Evolutionary conservation across 2,113 vertebrate genomes (phyloP).

Genomic region (Percopsis transmontana): DNA sequence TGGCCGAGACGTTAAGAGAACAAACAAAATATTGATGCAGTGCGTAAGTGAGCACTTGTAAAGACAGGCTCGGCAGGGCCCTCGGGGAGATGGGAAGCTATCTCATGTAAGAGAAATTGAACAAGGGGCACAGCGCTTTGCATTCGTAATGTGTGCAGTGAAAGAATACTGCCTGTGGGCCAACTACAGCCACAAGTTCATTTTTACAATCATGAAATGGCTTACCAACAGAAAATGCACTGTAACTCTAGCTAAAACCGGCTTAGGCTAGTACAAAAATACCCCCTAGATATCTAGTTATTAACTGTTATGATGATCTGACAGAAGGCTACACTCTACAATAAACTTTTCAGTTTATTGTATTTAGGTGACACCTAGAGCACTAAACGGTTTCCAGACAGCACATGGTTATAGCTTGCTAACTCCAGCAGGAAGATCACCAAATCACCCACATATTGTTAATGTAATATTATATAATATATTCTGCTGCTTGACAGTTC

Average conservation of each 20-base stretch:
- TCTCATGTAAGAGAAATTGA: slow-evolving; percentile 51
- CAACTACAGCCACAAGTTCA: slow-evolving; percentile 30
- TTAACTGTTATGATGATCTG: no score
- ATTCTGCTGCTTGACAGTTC: no score
- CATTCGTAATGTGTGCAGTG: slow-evolving; percentile 46
- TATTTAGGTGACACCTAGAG: no score
- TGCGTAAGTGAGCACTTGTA: slow-evolving; percentile 19
- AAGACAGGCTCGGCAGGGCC: slow-evolving; percentile 15
- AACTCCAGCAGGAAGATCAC: no score
- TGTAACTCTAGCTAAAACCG: slow-evolving; percentile 23
- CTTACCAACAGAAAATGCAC: slow-evolving; percentile 29
- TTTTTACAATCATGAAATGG: slow-evolving; percentile 49
- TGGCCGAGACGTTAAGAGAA: slow-evolving; percentile 21
- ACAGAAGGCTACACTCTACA: no score
- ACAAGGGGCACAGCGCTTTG: slow-evolving; percentile 28
- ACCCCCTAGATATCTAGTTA: slow-evolving; percentile 22
- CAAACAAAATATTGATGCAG: slow-evolving; percentile 24
- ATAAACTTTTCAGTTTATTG: not conserved
- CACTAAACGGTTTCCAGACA: not conserved
- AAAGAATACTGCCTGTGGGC: slow-evolving; percentile 46
- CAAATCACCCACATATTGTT: no score
- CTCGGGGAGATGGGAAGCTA: slow-evolving; percentile 38
- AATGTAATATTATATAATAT: no score
- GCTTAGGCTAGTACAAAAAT: slow-evolving; percentile 28
- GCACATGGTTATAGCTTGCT: no score